Conservation (phyloP, 2,113 vertebrate species). For the Okapia johnstoni region DNA sequence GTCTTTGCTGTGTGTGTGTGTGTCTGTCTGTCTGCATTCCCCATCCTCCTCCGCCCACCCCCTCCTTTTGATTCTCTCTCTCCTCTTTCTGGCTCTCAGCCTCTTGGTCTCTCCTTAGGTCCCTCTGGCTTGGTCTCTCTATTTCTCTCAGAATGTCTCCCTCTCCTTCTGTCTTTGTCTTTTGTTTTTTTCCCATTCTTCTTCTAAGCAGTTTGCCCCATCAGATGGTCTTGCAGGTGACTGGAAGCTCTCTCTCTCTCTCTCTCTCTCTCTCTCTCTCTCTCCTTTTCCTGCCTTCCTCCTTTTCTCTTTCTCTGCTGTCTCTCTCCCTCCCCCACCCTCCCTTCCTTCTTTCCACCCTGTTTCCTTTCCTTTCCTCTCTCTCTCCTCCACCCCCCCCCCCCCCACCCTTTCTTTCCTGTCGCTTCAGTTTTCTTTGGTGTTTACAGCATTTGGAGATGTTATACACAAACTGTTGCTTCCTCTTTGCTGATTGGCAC, state of each 20-base stretch:
- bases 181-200: background rate
- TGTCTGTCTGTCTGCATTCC: too few species aligned
- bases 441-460: background rate
- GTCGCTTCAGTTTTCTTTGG: background rate
- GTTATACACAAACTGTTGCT: background rate
- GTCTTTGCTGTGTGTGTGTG: background rate
- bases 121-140: background rate
- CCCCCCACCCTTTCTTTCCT: too few species aligned
- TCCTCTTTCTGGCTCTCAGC: background rate
- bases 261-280: background rate
- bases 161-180: background rate
- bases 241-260: background rate
- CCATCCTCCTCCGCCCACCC: too few species aligned
- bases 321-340: rapidly evolving
- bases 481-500: background rate
- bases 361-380: background rate
- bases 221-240: background rate
- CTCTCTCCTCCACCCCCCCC: background rate
- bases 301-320: background rate
- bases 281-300: background rate
- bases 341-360: too few species aligned
- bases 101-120: background rate
- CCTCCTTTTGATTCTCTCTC: background rate
- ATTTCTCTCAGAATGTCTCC: background rate
- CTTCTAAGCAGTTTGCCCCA: background rate